phyloP scores from a whole-genome alignment of 1,140 invertebrate species.

The Meloidogyne chitwoodi region DNA sequence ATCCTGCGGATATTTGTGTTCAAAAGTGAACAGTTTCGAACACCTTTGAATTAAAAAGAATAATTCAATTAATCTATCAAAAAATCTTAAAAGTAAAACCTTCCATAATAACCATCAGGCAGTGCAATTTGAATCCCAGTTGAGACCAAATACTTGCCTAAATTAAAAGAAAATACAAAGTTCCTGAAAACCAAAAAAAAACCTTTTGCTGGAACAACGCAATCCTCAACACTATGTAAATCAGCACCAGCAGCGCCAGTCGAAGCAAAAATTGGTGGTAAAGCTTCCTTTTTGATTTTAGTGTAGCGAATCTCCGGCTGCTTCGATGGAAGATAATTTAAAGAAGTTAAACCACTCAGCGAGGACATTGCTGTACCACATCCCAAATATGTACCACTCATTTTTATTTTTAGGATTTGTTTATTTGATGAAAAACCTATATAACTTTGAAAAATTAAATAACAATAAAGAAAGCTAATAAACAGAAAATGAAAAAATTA shows the following conservation, averaged over 20 bases:
- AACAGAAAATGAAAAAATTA: too few relatives aligned
- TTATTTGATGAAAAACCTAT: too few relatives aligned
- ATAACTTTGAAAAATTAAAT: too few relatives aligned
- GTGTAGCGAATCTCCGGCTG: background rate
- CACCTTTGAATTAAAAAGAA: background rate
- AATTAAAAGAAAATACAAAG: conserved; percentile 14
- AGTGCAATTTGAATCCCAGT: conserved; percentile 80
- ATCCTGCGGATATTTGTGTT: background rate
- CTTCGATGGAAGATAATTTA: too few relatives aligned
- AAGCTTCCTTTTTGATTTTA: background rate
- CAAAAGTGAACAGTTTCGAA: background rate
- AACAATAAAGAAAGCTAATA: too few relatives aligned
- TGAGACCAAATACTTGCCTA: conserved; percentile 75
- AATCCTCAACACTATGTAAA: conserved; percentile 83
- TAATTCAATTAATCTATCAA: background rate
- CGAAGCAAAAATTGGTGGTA: conserved; percentile 75
- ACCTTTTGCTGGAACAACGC: conserved; percentile 71
- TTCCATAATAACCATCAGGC: conserved; percentile 68
- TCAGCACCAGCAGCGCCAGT: conserved; percentile 82
- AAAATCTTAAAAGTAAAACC: conserved; percentile 57
- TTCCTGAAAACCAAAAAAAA: background rate
- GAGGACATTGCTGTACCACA: too few relatives aligned
- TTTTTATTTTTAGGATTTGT: too few relatives aligned
- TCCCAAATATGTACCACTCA: too few relatives aligned
- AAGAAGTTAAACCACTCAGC: too few relatives aligned